These are phyloP conservation scores for Dipus sagitta DNA, from an alignment of 2,797 vertebrate genomes.

Conservation along the genomic window DNA sequence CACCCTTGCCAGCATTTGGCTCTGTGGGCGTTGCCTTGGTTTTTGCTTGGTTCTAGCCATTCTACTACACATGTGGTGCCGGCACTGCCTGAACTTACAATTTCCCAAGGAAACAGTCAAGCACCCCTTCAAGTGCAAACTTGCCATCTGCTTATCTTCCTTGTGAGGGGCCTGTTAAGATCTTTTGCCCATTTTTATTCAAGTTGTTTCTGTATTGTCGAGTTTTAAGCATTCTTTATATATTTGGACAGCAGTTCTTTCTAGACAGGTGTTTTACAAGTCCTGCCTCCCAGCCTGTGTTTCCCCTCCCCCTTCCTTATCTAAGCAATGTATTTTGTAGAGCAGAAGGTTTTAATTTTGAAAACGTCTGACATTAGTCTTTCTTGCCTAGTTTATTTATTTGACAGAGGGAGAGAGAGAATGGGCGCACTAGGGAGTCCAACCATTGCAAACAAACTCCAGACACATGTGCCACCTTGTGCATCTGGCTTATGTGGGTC, in stretches of 20 bases:
- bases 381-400: background rate
- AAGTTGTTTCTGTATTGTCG: background rate
- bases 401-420: too few relatives aligned
- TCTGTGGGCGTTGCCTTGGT: too few relatives aligned
- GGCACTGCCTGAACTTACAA: background rate
- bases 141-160: background rate
- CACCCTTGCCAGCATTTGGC: background rate
- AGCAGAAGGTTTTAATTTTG: background rate
- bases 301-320: background rate
- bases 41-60: background rate
- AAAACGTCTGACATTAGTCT: too few relatives aligned
- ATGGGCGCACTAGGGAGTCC: too few relatives aligned
- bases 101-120: too few relatives aligned
- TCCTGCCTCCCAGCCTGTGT: background rate
- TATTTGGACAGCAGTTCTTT: background rate
- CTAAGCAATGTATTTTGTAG: background rate
- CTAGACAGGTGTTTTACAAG: too few relatives aligned
- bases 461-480: too few relatives aligned
- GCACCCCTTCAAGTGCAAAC: background rate
- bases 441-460: too few relatives aligned
- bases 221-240: background rate
- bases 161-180: background rate
- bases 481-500: too few relatives aligned
- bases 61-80: background rate
- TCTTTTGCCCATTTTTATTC: background rate